These are phyloP conservation scores for Oxyruncus cristatus DNA, from an alignment of 2,113 vertebrate species.

Conservation along the genomic window DNA sequence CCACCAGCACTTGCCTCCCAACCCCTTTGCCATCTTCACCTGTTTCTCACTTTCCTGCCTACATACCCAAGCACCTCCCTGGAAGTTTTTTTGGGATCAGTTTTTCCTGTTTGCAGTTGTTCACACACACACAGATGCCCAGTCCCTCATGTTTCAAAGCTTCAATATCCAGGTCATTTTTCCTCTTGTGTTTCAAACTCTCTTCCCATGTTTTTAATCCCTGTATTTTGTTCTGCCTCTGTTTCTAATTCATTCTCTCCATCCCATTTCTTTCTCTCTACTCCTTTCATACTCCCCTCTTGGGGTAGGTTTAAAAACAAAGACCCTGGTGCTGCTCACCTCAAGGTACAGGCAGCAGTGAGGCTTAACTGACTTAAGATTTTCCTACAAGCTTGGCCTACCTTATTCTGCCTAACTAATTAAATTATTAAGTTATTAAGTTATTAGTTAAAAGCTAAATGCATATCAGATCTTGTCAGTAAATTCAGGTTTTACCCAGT, in stretches of 20 bases:
- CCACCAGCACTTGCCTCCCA: not conserved
- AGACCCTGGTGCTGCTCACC: not conserved
- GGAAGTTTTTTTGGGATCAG: not conserved
- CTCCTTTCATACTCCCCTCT: not conserved
- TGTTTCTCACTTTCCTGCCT: not conserved
- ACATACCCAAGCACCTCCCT: not conserved
- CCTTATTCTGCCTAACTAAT: not conserved
- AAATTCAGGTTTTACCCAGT: not conserved
- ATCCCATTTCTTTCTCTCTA: not conserved
- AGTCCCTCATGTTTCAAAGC: not conserved
- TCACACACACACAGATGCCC: not conserved
- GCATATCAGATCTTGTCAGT: not conserved
- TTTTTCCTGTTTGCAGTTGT: not conserved
- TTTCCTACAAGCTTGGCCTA: not conserved
- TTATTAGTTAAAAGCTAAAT: not conserved
- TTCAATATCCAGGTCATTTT: not conserved
- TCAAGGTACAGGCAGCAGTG: fast-evolving
- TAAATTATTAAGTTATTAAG: too few relatives aligned
- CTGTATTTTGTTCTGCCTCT: not conserved
- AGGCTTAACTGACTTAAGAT: not conserved
- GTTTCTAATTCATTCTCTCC: not conserved
- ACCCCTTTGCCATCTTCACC: not conserved
- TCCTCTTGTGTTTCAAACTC: not conserved
- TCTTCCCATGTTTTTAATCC: not conserved
- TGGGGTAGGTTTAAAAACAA: not conserved